Evolutionary conservation across 2,113 vertebrate species (phyloP), one percentile per base, ranked within the genome.

Genomic region (Bufo gargarizans): DNA sequence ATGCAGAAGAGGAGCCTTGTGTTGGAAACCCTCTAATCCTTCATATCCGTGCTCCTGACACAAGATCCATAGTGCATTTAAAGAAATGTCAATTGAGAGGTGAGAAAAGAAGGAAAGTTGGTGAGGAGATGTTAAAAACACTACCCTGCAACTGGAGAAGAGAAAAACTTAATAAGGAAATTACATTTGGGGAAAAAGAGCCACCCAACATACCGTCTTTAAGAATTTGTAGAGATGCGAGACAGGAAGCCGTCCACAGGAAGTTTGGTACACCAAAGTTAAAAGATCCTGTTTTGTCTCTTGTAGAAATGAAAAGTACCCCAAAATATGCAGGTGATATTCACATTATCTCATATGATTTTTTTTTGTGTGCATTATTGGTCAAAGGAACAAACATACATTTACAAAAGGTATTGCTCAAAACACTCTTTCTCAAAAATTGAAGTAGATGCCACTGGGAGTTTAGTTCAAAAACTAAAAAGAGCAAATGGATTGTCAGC

Each of bases 71-170:
- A n/a, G n/a, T n/a, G n/a, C n/a, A n/a, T n/a, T n/a, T n/a, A n/a
- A n/a, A n/a, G 72, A 76, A 76, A 47, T 4, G 33, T 76, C 77
- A 79, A 9, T 79, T 79, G 77, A 79, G 77, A 79, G 77, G 77
- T 53, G 50, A 50, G 49, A 79, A 79, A 20, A 79, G 47, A 79
- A 6, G 77, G 77, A 79, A 79, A 55, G 17, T 79, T 55, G 77
- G 47, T 19, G 45, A 79, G 10, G 17, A 79, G 19, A 53, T 79
- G 47, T 55, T 79, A 55, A 79, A 79, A 79, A 79, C 77, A 19
- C 19, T 16, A 50, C 77, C 77, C 77, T 79, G 49, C 77, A 79
- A 55, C 19, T n/a, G 33, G 72, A 76, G 72, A 76, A 0, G 72
- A 76, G 72, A 76, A 76, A 76, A 45, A 77, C 5, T 77, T 77